Evolutionary conservation across 2,888 invertebrate species (phyloP), one percentile per base, ranked within the genome.

Genomic region (Sclerodermus sp.): DNA sequence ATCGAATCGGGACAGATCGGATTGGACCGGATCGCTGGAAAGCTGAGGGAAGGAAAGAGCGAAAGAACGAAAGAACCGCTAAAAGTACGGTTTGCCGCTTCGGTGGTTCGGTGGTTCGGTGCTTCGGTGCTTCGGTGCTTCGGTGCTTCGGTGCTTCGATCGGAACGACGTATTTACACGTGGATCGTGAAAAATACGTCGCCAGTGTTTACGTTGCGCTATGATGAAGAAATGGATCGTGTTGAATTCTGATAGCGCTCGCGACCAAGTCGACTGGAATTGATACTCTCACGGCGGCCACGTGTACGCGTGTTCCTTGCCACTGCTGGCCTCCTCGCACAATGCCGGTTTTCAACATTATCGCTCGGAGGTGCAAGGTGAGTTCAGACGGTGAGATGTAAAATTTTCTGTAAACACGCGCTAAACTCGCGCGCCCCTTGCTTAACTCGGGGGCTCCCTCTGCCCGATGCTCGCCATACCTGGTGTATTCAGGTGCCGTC

Each of bases 341-440:
- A 62, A 84, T 84, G 84, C 84, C 84, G 60, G 84, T 84, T 62
- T 84, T 84, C 76, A 84, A 83, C 75, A 83, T 84, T 64, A 82
- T 84, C 70, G 80, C 84, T 56, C 82, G 84, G 70, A 82, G 84
- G 73, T 83, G 82, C 71, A 84, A 84, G 84, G 84, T 84, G 81
- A 79, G 76, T 71, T 12, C 6, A 34, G n/a, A 8, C 15, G 12
- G 39, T 17, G 39, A 18, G 39, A 14, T 12, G 17, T 39, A 23
- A 8, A 3, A 8, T 23, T 23, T 23, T 23, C 23, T 5, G 3
- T 23, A 23, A 23, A 23, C 8, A 23, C 23, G n/a, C n/a, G n/a
- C n/a, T n/a, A n/a, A n/a, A n/a, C n/a, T n/a, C n/a, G n/a, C n/a
- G n/a, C n/a, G n/a, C n/a, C n/a, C n/a, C n/a, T n/a, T n/a, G n/a